Conservation (phyloP, 2,888 invertebrate species). For the Drosophila setosimentum region DNA sequence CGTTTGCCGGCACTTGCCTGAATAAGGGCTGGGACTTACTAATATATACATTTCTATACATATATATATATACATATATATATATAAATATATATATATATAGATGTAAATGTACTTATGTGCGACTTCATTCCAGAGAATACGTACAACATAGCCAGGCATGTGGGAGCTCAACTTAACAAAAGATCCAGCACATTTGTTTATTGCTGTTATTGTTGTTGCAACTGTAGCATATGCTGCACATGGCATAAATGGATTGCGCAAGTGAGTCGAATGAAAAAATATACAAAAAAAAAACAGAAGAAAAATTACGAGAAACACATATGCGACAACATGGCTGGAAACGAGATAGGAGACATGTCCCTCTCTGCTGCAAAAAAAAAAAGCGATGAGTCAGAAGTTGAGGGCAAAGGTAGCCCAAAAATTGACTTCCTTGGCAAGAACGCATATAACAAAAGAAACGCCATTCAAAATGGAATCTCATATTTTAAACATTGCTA, state of each 20-base stretch:
- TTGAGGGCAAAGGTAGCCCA: neutral
- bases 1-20: slow-evolving; percentile 72
- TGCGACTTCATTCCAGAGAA: slow-evolving; percentile 7
- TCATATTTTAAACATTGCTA: neutral
- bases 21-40: slow-evolving; percentile 22
- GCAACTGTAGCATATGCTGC: slow-evolving; percentile 60
- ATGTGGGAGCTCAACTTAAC: slow-evolving; percentile 44
- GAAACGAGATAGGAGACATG: neutral
- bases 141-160: slow-evolving; percentile 13
- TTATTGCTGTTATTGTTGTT: slow-evolving; percentile 37
- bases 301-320: slow-evolving; percentile 38
- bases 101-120: slow-evolving; percentile 2
- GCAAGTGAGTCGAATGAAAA: slow-evolving; percentile 38
- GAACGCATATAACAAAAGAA: neutral
- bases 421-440: neutral
- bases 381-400: neutral
- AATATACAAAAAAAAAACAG: slow-evolving; percentile 2
- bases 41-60: neutral
- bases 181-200: slow-evolving; percentile 56
- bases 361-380: neutral
- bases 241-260: slow-evolving; percentile 45
- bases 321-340: slow-evolving; percentile 60
- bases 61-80: neutral
- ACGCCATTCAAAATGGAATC: neutral
- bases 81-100: neutral